Evolutionary conservation across 2,888 invertebrate species (phyloP), one percentile per base, ranked within the genome.

Genomic region (Ptilodon capucinus): DNA sequence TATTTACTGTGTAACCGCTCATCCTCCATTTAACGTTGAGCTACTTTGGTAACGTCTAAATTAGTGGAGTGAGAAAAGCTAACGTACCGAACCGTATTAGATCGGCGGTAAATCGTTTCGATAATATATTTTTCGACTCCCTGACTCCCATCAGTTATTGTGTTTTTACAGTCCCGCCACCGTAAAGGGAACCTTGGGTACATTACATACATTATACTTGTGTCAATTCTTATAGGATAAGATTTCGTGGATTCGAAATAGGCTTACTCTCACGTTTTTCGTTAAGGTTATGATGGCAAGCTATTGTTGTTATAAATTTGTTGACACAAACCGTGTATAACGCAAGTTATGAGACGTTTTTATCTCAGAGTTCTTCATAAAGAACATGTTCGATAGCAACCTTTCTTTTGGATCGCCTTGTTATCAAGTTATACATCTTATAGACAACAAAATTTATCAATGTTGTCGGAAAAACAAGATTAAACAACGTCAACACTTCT

Each of bases 1-100:
- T 89, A 81, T 89, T 90, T 86, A 86, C 89, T 71, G 78, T 80
- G 80, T 75, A 77, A 76, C 81, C 84, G 81, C 81, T 88, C 84
- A 88, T 86, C 80, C 79, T 77, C 85, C 82, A 81, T 83, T 89
- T 86, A 89, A 86, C 86, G 75, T 71, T 68, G 81, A 72, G 86
- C 90, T 89, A 89, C 87, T 89, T 88, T 86, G 80, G 84, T 80
- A 84, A 89, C 85, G 81, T 86, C 87, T 87, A 88, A 88, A 90
- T 90, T 90, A 88, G 88, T 86, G 64, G 83, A 84, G 89, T 88
- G 89, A 89, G 88, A 89, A 89, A 88, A 86, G 86, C 83, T 86
- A 81, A 84, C 83, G 84, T 82, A 82, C 81, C 81, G 86, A 83
- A 85, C 82, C 81, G 71, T 79, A 81, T 75, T 75, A 80, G 80